Conservation (phyloP, 1,140 invertebrate species). For the Coenobita brevimanus region DNA sequence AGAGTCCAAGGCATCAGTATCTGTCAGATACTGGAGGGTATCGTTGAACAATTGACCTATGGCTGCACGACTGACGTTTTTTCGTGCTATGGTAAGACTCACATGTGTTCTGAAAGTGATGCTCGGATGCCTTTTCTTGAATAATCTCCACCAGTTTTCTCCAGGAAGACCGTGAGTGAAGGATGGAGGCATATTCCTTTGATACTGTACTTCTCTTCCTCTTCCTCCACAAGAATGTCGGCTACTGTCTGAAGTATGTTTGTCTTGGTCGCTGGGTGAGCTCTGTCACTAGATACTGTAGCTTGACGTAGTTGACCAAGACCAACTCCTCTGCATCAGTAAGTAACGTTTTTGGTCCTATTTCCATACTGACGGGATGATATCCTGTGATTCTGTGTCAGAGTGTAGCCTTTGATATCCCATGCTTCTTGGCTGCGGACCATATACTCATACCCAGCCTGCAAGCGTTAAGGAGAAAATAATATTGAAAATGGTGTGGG, state of each 20-base stretch:
- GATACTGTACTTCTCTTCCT: not conserved
- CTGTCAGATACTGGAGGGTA: not conserved
- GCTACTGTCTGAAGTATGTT: not conserved
- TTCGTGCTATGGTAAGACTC: not conserved
- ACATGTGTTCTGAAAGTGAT: not conserved
- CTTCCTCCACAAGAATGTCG: not conserved
- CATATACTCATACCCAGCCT: not conserved
- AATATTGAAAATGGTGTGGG: no score
- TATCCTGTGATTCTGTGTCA: not conserved
- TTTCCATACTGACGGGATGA: not conserved
- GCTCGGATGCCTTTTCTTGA: not conserved
- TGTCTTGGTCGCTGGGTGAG: not conserved
- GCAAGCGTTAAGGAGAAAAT: not conserved
- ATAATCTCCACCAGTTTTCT: not conserved
- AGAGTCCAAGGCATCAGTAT: constrained; percentile 5
- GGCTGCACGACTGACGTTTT: not conserved
- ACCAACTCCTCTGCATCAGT: not conserved
- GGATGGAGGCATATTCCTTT: not conserved
- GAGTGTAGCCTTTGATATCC: not conserved
- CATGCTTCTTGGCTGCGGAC: not conserved
- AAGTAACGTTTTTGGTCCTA: not conserved
- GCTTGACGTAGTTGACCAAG: not conserved
- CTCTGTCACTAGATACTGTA: not conserved
- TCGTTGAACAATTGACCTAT: not conserved
- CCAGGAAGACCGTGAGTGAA: not conserved